Evolutionary conservation across 2,797 vertebrate species (phyloP), one percentile per base, ranked within the genome.

Genomic region (Oreochromis grahami): DNA sequence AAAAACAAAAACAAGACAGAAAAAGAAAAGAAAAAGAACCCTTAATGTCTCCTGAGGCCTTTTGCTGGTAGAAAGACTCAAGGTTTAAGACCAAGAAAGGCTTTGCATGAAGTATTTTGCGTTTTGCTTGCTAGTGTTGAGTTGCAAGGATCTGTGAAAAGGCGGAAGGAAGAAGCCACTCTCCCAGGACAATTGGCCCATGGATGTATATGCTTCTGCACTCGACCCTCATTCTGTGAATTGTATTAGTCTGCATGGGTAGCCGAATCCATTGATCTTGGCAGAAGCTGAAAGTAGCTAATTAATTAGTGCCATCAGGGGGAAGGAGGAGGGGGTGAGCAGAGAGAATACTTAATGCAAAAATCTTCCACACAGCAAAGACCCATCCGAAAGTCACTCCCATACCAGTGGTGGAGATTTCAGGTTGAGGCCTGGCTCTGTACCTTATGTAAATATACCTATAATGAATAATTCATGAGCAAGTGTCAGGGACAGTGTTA

Each of bases 361-460:
- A 85, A 89, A 82, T 72, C 68, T 48, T 72, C 43, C 24, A 88
- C 79, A 88, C 83, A 51, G 53, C 50, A 56, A 86, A 88, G 79
- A 79, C 26, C 38, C 5, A 17, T 84, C 80, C 77, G 8, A 78
- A 89, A 85, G 86, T 86, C 60, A n/a, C 84, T 76, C 77, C 36
- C n/a, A 3, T 41, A 76, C 78, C 83, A 38, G 70, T 6, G 76
- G 86, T 5, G 58, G 86, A 90, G 84, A 78, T 72, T 83, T 76
- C 84, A 87, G 91, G 78, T 92, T 80, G 52, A 80, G 72, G 68
- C 77, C 78, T 5, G 36, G 74, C 80, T 79, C 77, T 81, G 85
- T 45, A 84, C 87, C 85, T 87, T 88, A 93, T 94, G 93, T 87
- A 93, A 94, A 95, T 91, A 85, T 9, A 89, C 79, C 60, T 84